phyloP scores from a whole-genome alignment of 2,888 invertebrate species.

The Kryphioiulus occultus region DNA sequence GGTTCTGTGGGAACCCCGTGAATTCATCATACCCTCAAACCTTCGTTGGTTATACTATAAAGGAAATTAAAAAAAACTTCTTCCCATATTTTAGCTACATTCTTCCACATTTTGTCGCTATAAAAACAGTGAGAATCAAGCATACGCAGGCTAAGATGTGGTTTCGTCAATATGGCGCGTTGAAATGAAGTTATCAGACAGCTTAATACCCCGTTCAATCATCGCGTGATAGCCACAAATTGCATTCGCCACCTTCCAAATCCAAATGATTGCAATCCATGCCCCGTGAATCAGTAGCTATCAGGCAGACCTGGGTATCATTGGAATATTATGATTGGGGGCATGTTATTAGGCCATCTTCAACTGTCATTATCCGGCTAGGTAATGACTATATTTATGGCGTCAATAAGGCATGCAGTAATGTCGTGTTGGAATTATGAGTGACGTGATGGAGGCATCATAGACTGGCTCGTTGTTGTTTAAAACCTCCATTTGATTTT shows the following conservation, averaged over 20 bases:
- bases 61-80: no score
- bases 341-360: constrained; percentile 37
- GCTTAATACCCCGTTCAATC: neutral
- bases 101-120: no score
- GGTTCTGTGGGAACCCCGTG: no score
- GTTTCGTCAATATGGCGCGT: no score
- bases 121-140: no score
- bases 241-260: neutral
- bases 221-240: neutral
- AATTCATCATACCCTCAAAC: no score
- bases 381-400: constrained; percentile 46
- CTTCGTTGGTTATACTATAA: no score
- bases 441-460: constrained; percentile 43
- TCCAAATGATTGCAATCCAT: neutral
- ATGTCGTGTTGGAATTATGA: constrained; percentile 42
- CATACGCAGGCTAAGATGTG: no score
- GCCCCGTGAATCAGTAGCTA: neutral
- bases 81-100: no score
- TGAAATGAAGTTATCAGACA: neutral
- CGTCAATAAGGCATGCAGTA: constrained; percentile 43
- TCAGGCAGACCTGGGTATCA: neutral
- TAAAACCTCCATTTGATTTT: constrained; percentile 44
- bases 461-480: constrained; percentile 1
- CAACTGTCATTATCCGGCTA: constrained; percentile 34
- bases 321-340: neutral